Conservation (phyloP, 2,113 vertebrate species). For the Pygoscelis antarcticus region DNA sequence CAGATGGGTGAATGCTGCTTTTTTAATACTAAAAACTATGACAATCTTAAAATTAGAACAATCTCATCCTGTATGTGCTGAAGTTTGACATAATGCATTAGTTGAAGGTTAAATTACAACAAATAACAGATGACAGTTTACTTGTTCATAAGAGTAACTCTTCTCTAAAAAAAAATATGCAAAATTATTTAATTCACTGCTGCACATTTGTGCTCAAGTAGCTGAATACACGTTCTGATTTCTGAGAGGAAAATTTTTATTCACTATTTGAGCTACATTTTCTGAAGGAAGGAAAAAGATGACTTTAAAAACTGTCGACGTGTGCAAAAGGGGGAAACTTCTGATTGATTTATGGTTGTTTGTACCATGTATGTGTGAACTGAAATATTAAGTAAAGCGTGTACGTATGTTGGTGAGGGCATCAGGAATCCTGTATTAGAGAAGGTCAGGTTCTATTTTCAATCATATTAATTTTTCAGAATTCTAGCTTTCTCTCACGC, state of each 20-base stretch:
- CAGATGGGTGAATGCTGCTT: neutral
- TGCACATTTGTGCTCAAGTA: neutral
- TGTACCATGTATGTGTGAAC: neutral
- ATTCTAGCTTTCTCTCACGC: neutral
- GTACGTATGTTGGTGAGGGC: neutral
- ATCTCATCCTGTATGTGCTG: neutral
- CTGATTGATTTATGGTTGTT: slow-evolving; percentile 4
- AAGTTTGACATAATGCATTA: neutral
- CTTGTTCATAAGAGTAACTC: neutral
- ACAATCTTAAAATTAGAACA: neutral
- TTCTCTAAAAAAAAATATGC: neutral
- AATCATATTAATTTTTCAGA: slow-evolving; percentile 13
- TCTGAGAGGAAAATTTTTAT: neutral
- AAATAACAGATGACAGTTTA: neutral
- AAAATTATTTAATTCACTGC: neutral
- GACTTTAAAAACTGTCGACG: neutral
- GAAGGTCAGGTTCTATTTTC: slow-evolving; percentile 45
- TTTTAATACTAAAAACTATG: neutral
- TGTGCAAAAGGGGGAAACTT: neutral
- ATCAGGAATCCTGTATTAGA: neutral
- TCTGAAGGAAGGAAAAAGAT: neutral
- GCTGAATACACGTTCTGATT: neutral
- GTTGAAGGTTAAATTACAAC: slow-evolving; percentile 11
- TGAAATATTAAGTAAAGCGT: neutral
- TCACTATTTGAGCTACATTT: neutral